phyloP scores from a whole-genome alignment of 2,888 invertebrate species.

The Crocallis elinguaria region DNA sequence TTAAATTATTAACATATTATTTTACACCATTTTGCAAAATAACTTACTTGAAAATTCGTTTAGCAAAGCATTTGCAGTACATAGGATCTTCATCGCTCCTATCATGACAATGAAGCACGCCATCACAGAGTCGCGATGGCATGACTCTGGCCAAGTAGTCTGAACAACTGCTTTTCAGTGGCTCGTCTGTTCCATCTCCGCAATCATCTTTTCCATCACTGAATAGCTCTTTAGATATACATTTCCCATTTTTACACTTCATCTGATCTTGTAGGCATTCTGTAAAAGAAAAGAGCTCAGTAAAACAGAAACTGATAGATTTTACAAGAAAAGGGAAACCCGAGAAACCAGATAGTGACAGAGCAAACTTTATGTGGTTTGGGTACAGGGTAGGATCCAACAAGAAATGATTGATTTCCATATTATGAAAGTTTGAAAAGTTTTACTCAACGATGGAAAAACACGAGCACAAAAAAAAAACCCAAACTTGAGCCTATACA shows the following conservation, averaged over 20 bases:
- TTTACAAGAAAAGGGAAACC: no score
- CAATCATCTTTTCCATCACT: constrained; percentile 89
- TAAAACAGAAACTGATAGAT: no score
- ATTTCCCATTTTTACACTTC: constrained; percentile 87
- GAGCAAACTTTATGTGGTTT: no score
- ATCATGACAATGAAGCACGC: constrained; percentile 90
- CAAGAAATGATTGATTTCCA: no score
- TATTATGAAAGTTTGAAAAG: no score
- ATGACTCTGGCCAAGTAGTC: constrained; percentile 88
- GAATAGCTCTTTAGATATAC: constrained; percentile 88
- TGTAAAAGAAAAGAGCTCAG: constrained; percentile 63
- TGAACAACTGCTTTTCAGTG: constrained; percentile 85
- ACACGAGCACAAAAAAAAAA: no score
- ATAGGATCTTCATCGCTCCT: constrained; percentile 89
- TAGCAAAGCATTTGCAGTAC: constrained; percentile 86
- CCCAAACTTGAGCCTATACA: no score
- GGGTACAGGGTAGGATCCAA: no score
- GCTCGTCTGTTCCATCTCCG: constrained; percentile 89
- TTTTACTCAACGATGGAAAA: no score
- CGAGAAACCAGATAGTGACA: no score
- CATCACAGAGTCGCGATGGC: constrained; percentile 90
- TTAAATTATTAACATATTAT: no score
- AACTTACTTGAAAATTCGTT: constrained; percentile 62
- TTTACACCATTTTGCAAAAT: no score
- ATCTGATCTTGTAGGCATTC: constrained; percentile 87